phyloP scores from a whole-genome alignment of 2,888 invertebrate genomes.

The Mactromeris polynyma region DNA sequence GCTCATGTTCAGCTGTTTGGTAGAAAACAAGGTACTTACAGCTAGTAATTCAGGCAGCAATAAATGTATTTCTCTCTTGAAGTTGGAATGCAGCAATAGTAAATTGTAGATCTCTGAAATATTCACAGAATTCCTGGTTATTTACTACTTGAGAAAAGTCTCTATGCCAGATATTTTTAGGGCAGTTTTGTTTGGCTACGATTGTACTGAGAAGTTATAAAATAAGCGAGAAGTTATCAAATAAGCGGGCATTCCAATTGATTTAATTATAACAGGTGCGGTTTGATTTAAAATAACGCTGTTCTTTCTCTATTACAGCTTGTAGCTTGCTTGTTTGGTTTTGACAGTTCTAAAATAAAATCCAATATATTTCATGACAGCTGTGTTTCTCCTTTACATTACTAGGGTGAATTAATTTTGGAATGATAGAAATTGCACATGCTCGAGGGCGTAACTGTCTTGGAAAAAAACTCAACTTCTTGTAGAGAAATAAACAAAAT shows the following conservation, averaged over 20 bases:
- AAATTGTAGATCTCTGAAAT: background rate
- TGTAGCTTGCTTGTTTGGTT: background rate
- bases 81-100: slow-evolving; percentile 1
- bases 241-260: background rate
- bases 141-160: background rate
- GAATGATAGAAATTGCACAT: background rate
- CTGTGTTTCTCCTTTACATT: background rate
- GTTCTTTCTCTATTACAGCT: background rate
- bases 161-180: background rate
- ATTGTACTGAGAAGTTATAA: background rate
- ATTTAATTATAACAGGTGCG: slow-evolving; percentile 16
- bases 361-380: background rate
- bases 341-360: background rate
- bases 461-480: background rate
- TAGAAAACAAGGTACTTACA: background rate
- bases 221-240: background rate
- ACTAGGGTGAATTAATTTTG: background rate
- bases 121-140: background rate
- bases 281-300: background rate
- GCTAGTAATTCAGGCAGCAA: background rate
- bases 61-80: background rate
- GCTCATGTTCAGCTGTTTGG: background rate
- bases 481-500: background rate
- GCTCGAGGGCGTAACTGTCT: background rate
- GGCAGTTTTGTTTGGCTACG: background rate